phyloP scores from a whole-genome alignment of 2,888 invertebrate species.

The Athalia rosae region DNA sequence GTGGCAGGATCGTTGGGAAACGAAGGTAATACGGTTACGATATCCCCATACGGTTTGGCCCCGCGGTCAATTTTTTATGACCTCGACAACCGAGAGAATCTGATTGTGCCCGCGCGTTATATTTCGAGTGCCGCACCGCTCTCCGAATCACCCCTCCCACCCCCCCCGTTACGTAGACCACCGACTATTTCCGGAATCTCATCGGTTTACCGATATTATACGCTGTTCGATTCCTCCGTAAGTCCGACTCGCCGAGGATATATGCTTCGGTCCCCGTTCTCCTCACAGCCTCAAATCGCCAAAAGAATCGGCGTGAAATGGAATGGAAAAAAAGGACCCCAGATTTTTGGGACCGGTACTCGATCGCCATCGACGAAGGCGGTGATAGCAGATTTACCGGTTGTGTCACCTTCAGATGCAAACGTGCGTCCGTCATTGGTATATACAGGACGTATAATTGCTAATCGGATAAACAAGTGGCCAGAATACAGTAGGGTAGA shows the following conservation, averaged over 20 bases:
- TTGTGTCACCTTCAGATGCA: neutral
- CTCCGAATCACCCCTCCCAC: constrained; percentile 33
- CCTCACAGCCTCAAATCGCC: no score
- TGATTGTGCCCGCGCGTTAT: constrained; percentile 22
- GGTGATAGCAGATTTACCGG: neutral
- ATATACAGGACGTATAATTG: neutral
- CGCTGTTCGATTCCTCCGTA: constrained; percentile 14
- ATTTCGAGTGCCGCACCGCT: constrained; percentile 32
- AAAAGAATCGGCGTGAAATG: neutral
- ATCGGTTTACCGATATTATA: constrained; percentile 33
- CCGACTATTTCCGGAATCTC: constrained; percentile 41
- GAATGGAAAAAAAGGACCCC: no score
- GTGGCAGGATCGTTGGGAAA: no score
- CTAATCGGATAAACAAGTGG: constrained; percentile 7
- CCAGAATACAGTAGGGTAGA: neutral
- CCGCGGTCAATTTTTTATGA: constrained; percentile 38
- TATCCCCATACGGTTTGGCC: constrained; percentile 9
- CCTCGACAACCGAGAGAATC: constrained; percentile 34
- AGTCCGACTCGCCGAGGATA: neutral
- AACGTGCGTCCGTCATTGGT: neutral
- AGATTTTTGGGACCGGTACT: no score
- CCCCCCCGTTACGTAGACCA: constrained; percentile 24
- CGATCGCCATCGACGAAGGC: no score
- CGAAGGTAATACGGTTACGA: constrained; percentile 1
- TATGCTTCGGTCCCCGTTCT: constrained; percentile 10